Base-by-base conservation (phyloP, 1,140 invertebrate species). In the Oryzaephilus surinamensis region DNA sequence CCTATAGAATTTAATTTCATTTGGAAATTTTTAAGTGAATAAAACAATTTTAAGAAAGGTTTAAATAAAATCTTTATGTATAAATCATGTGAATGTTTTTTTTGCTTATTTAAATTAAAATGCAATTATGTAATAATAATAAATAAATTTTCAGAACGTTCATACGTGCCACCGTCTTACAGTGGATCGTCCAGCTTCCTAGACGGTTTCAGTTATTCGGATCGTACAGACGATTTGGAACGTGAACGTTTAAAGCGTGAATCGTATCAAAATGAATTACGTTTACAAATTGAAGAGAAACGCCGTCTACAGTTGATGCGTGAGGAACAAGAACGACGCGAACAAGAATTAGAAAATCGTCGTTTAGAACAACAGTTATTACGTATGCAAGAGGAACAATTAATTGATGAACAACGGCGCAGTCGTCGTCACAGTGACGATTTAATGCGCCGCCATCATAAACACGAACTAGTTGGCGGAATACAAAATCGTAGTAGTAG, bases 361-460 rank as follows among this genome's bases (percentile, higher is more conserved):
- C 55, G 70, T 1, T 47, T 72, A 15, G 71, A 73, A 34, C 64
- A 70, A 43, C 71, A 73, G 41, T 42, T 73, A 35, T 46, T 68
- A 10, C 57, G 66, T 36, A 57, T 73, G 53, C 62, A 64, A 19
- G 54, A 63, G 21, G 65, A 71, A 27, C 66, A 70, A 34, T 54
- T 64, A 18, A 52, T 50, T 6, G 70, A 73, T 21, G 58, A 62
- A 27, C 56, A 59, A 36, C 31, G 39, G 8, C 44, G 46, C 11
- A 41, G 29, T 38, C 40, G 39, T 30, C 58, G 67, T 26, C 64
- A 66, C 43, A 57, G 61, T 27, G 55, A 57, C n/a, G 67, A 72
- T 32, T 66, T 65, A 38, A 50, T 67, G 8, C 50, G 48, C 14
- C 63, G 63, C 31, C 60, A 66, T 40, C 57, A 58, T 41, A 24